Conservation (phyloP, 2,797 vertebrate species). For the Myotis planiceps region DNA sequence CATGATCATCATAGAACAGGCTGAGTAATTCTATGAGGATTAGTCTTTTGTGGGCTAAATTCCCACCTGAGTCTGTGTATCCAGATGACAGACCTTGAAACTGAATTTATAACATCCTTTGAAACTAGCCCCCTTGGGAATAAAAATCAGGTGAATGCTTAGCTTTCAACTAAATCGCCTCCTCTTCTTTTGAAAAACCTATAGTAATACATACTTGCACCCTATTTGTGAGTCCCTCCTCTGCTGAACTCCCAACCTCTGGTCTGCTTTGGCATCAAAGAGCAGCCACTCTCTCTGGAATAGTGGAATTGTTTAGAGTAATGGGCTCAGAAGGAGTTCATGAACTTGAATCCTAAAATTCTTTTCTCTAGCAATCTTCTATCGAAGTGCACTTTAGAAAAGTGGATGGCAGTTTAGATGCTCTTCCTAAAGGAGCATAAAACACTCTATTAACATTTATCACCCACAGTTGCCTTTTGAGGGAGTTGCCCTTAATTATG, state of each 20-base stretch:
- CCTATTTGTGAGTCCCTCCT: neutral
- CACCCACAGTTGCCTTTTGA: neutral
- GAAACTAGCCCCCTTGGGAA: neutral
- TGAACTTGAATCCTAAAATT: conserved; percentile 7
- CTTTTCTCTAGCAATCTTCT: neutral
- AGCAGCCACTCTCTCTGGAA: neutral
- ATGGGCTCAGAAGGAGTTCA: neutral
- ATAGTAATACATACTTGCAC: neutral
- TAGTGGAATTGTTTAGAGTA: neutral
- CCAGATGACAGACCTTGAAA: neutral
- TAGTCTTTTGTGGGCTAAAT: neutral
- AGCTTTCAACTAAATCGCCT: neutral
- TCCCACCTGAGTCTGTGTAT: neutral
- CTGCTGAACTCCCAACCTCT: neutral
- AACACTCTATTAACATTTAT: neutral
- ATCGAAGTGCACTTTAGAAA: neutral
- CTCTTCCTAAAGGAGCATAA: neutral
- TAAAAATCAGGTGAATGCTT: neutral
- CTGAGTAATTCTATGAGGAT: conserved; percentile 23
- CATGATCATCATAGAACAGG: neutral
- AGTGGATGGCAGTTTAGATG: neutral
- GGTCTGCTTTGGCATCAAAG: neutral
- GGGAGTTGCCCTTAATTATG: neutral
- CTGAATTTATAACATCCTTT: neutral
- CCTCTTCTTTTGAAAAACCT: conserved; percentile 1